Conservation (phyloP, 2,113 vertebrate genomes). For the Ptyas mucosa region DNA sequence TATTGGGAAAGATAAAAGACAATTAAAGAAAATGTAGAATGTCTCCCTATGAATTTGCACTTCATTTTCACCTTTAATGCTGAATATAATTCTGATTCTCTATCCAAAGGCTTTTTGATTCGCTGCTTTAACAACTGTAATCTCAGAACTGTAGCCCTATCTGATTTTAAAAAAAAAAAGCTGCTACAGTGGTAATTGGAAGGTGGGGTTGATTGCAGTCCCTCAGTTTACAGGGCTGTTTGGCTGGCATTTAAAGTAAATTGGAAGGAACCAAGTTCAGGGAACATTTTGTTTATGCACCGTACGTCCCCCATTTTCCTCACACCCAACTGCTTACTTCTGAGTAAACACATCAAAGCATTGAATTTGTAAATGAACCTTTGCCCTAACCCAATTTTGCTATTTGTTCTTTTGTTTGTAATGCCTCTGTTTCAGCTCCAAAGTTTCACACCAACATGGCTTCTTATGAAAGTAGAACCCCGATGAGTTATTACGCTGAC, state of each 20-base stretch:
- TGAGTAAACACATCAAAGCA: neutral
- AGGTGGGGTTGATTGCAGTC: neutral
- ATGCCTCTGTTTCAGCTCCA: neutral
- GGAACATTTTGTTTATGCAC: neutral
- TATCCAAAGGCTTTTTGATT: conserved; percentile 8
- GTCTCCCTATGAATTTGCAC: conserved; percentile 6
- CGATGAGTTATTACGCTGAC: neutral
- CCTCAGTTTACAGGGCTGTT: neutral
- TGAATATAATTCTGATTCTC: neutral
- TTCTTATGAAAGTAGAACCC: no score
- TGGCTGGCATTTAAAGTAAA: neutral
- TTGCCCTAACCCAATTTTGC: neutral
- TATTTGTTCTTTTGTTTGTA: neutral
- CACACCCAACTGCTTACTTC: neutral
- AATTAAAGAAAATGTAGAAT: neutral
- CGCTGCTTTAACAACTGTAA: neutral
- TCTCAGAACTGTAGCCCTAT: neutral
- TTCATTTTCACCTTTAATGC: conserved; percentile 17
- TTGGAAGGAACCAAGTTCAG: neutral
- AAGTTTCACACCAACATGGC: neutral
- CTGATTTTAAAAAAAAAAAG: neutral
- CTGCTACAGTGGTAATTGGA: neutral
- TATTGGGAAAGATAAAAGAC: neutral
- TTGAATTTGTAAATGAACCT: neutral
- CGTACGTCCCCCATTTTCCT: neutral